Conservation (phyloP, 2,888 invertebrate species). For the Zaprionus bogoriensis region DNA sequence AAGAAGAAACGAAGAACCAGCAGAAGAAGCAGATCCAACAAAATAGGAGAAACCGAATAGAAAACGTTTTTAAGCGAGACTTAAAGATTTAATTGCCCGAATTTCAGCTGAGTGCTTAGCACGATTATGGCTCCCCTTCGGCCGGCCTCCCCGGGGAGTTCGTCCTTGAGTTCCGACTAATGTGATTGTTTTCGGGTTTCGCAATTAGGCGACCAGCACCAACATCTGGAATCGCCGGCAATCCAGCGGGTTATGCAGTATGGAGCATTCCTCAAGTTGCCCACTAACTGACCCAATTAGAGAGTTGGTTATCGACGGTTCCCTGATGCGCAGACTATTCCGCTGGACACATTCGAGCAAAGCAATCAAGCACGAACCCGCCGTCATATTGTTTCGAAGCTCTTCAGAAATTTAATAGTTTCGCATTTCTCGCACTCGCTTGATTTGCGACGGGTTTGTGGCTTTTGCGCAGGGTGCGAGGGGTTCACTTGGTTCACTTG, state of each 20-base stretch:
- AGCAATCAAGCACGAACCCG: conserved; percentile 6
- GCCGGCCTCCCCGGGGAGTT: not conserved
- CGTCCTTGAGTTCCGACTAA: conserved; percentile 53
- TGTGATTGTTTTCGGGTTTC: conserved; percentile 64
- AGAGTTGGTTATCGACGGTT: not conserved
- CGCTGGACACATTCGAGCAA: not conserved
- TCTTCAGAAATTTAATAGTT: conserved; percentile 34
- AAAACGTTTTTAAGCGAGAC: conserved; percentile 70
- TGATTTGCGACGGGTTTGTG: too few relatives aligned
- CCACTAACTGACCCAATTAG: not conserved
- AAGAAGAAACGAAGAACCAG: not conserved
- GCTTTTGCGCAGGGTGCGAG: too few relatives aligned
- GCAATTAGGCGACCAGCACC: conserved; percentile 6
- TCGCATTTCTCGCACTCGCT: conserved; percentile 12
- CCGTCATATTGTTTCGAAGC: not conserved
- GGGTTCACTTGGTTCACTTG: too few relatives aligned
- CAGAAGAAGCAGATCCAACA: not conserved
- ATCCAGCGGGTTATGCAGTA: too few relatives aligned
- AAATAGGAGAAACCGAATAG: conserved; percentile 14
- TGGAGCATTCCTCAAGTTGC: not conserved
- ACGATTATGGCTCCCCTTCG: conserved; percentile 52
- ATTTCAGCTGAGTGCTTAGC: conserved; percentile 59
- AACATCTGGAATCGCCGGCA: too few relatives aligned
- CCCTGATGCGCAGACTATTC: too few relatives aligned
- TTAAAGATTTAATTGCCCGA: conserved; percentile 78